Evolutionary conservation across 2,888 invertebrate genomes (phyloP).

Genomic region (Psylliodes chrysocephalus): DNA sequence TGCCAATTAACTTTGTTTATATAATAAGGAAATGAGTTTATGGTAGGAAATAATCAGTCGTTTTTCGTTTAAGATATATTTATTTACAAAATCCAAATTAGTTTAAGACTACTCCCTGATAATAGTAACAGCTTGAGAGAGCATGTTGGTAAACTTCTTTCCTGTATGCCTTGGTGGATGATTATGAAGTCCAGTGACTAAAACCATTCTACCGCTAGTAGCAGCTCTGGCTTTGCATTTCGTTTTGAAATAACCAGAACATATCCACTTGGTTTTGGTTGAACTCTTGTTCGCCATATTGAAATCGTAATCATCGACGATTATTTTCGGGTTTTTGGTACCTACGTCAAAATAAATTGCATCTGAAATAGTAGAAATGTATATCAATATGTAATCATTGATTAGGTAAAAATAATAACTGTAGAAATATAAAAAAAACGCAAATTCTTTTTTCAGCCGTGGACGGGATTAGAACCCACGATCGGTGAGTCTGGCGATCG

Average conservation of each 20-base stretch:
- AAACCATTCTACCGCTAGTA: slow-evolving; percentile 51
- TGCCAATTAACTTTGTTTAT: too few species aligned
- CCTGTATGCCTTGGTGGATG: slow-evolving; percentile 46
- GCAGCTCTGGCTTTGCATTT: slow-evolving; percentile 52
- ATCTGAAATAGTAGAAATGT: slow-evolving; percentile 51
- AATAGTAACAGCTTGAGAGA: slow-evolving; percentile 51
- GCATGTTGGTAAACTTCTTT: slow-evolving; percentile 47
- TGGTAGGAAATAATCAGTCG: too few species aligned
- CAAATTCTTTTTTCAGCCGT: too few species aligned
- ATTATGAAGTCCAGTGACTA: slow-evolving; percentile 49
- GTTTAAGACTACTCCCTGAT: too few species aligned
- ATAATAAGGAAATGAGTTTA: too few species aligned
- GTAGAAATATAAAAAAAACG: too few species aligned
- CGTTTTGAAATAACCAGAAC: slow-evolving; percentile 51
- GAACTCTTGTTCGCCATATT: slow-evolving; percentile 51
- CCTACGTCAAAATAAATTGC: slow-evolving; percentile 50
- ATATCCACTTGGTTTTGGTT: slow-evolving; percentile 52
- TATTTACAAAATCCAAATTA: too few species aligned
- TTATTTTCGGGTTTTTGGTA: slow-evolving; percentile 52
- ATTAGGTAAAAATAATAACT: too few species aligned
- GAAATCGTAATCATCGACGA: slow-evolving; percentile 52
- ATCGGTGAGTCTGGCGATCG: too few species aligned
- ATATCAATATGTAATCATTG: too few species aligned
- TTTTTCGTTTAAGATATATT: too few species aligned
- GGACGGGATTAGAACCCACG: too few species aligned